phyloP scores from a whole-genome alignment of 2,113 vertebrate genomes.

The Catharus fuscescens region DNA sequence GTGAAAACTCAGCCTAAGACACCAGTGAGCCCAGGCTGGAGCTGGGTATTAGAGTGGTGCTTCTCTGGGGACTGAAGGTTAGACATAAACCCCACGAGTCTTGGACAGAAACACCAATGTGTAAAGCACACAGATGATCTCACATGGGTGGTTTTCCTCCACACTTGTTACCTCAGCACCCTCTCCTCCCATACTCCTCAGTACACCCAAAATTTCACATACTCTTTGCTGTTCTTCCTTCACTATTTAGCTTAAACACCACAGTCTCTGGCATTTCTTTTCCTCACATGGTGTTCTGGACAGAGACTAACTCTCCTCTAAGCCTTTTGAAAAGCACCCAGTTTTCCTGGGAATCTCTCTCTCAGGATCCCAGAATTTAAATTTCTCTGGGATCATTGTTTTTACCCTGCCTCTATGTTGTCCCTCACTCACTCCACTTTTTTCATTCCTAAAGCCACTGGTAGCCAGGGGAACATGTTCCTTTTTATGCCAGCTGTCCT shows the following conservation, averaged over 20 bases:
- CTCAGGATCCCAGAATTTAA: not conserved
- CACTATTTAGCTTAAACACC: not conserved
- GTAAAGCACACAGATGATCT: not conserved
- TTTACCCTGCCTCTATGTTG: not conserved
- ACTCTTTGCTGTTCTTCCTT: not conserved
- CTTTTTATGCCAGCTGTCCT: slow-evolving; percentile 55
- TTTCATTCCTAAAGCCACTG: slow-evolving; percentile 24
- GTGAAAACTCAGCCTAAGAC: not conserved
- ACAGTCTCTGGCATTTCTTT: not conserved
- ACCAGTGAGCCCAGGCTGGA: not conserved
- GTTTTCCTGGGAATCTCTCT: not conserved
- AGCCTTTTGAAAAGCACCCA: not conserved
- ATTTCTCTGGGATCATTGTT: not conserved
- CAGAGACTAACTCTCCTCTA: not conserved
- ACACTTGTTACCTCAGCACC: not conserved
- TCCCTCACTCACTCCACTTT: not conserved
- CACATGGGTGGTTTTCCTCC: not conserved
- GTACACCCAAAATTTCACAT: not conserved
- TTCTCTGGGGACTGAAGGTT: not conserved
- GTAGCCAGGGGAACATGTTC: slow-evolving; percentile 54
- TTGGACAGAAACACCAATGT: not conserved
- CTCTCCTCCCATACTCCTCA: not conserved
- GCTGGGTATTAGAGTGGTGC: not conserved
- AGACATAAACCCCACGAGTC: not conserved
- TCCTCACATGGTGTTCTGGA: not conserved